Percentiles rank a stretch among this genome's conserved stretches.
Conservation (phyloP, 2,797 vertebrate species). For the Xenopus petersii region DNA sequence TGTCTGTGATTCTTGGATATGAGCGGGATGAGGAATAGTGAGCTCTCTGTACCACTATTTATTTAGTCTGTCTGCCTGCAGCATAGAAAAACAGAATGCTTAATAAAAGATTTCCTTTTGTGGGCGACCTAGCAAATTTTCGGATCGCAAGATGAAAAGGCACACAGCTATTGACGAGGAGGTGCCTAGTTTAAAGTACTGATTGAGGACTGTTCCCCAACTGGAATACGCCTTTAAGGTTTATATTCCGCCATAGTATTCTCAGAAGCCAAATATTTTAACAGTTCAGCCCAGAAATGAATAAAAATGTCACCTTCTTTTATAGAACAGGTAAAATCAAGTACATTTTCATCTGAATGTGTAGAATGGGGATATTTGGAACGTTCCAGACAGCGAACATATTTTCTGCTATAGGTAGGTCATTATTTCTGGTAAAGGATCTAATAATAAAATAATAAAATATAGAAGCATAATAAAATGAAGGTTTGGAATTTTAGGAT, state of each 20-base stretch:
- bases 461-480: too few species aligned
- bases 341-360: not conserved
- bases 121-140: slow-evolving; percentile 64
- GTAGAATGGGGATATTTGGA: too few species aligned
- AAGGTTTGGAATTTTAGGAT: too few species aligned
- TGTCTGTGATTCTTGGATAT: slow-evolving; percentile 80
- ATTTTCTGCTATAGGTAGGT: too few species aligned
- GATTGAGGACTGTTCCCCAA: too few species aligned
- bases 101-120: slow-evolving; percentile 79
- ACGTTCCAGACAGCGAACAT: too few species aligned
- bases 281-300: not conserved
- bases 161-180: slow-evolving; percentile 52
- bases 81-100: slow-evolving; percentile 72
- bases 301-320: not conserved
- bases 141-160: slow-evolving; percentile 60
- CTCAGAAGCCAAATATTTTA: slow-evolving; percentile 52
- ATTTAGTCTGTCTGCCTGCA: slow-evolving; percentile 74
- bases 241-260: not conserved
- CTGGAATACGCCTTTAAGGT: too few species aligned
- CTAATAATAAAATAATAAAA: too few species aligned
- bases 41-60: slow-evolving; percentile 71
- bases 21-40: slow-evolving; percentile 58
- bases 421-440: too few species aligned
- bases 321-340: not conserved
- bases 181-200: slow-evolving; percentile 39